Evolutionary conservation across 2,797 vertebrate genomes (phyloP).

Genomic region (Fistularia commersonii): DNA sequence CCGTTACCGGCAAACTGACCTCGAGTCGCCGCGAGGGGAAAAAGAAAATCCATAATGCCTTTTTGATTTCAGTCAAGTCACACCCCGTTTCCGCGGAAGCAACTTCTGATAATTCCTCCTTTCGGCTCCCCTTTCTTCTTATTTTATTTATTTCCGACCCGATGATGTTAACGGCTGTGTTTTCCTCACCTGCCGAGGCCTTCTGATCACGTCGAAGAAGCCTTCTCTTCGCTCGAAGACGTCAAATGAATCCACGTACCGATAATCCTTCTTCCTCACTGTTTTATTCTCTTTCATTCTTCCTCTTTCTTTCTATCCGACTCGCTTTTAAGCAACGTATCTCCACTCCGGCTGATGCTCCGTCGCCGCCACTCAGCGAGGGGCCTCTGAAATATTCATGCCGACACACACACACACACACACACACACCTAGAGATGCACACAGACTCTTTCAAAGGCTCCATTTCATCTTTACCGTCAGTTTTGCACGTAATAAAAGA

Average conservation of each 20-base stretch:
- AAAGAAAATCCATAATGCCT: background rate
- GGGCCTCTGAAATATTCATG: conserved; percentile 62
- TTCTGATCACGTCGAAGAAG: background rate
- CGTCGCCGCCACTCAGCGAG: conserved; percentile 45
- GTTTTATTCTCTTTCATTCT: background rate
- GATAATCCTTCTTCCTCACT: background rate
- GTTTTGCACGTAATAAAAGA: conserved; percentile 28
- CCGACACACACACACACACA: conserved; percentile 40
- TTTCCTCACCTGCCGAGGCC: conserved; percentile 2
- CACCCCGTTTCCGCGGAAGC: conserved; percentile 2
- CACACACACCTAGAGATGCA: conserved; percentile 24
- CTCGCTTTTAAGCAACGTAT: conserved; percentile 39
- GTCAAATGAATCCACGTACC: too few relatives aligned
- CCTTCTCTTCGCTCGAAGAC: too few relatives aligned
- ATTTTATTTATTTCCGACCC: too few relatives aligned
- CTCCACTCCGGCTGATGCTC: conserved; percentile 52
- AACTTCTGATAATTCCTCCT: too few relatives aligned
- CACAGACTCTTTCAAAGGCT: conserved; percentile 22
- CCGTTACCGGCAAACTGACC: conserved; percentile 9
- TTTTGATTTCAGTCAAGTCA: conserved; percentile 6
- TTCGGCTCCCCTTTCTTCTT: too few relatives aligned
- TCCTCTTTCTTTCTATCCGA: background rate
- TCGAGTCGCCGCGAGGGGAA: conserved; percentile 2
- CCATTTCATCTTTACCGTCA: conserved; percentile 18
- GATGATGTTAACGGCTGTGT: background rate